Evolutionary conservation across 2,888 invertebrate genomes (phyloP).

Genomic region (Lycophotia porphyrea): DNA sequence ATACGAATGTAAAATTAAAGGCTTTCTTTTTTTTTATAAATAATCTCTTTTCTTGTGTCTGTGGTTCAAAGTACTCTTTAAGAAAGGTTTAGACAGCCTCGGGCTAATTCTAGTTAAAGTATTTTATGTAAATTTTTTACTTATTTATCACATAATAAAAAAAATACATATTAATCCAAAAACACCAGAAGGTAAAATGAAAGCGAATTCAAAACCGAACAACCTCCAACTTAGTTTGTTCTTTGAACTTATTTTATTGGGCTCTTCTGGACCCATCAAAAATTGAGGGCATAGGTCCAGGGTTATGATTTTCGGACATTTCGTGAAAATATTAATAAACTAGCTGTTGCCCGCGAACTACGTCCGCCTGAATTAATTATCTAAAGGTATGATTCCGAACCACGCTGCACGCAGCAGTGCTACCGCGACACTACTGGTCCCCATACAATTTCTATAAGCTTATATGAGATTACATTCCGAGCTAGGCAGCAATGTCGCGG

Average conservation of each 20-base stretch:
- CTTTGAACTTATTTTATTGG: slow-evolving; percentile 27
- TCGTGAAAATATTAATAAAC: background rate
- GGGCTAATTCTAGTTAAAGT: slow-evolving; percentile 38
- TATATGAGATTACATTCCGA: too few relatives aligned
- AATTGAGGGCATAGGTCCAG: background rate
- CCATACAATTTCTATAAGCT: too few relatives aligned
- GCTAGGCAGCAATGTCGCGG: too few relatives aligned
- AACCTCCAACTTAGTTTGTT: slow-evolving; percentile 19
- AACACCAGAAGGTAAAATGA: background rate
- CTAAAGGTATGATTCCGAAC: too few relatives aligned
- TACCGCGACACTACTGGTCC: too few relatives aligned
- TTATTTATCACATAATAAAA: too few relatives aligned
- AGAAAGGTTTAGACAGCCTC: slow-evolving; percentile 6
- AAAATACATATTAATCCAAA: too few relatives aligned
- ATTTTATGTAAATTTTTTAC: too few relatives aligned
- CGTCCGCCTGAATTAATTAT: too few relatives aligned
- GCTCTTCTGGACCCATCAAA: slow-evolving; percentile 13
- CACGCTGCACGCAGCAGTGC: too few relatives aligned
- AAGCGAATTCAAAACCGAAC: background rate
- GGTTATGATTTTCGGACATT: background rate
- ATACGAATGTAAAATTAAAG: background rate
- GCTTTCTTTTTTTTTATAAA: slow-evolving; percentile 30
- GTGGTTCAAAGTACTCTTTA: slow-evolving; percentile 31
- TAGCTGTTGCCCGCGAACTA: too few relatives aligned
- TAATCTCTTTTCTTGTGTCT: slow-evolving; percentile 23